Conservation (phyloP, 2,113 vertebrate species). For the Larimichthys crocea region DNA sequence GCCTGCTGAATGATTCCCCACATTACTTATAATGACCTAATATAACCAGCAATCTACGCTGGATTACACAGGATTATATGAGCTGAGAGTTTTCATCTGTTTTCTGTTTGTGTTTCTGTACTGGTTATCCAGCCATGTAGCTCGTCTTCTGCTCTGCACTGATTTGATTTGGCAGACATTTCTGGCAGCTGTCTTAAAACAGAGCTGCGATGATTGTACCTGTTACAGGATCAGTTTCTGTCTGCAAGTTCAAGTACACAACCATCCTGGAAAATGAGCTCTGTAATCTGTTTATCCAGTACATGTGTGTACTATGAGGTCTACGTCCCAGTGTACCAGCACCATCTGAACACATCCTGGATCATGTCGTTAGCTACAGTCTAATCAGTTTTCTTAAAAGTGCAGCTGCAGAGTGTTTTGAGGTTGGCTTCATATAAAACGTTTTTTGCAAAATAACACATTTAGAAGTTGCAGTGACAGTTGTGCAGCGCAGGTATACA, state of each 20-base stretch:
- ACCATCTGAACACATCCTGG: background rate
- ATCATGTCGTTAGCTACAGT: background rate
- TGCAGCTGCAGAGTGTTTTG: too few species aligned
- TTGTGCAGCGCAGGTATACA: too few species aligned
- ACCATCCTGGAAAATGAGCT: background rate
- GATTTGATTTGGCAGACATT: conserved; percentile 21
- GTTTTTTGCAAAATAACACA: too few species aligned
- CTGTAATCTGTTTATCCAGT: background rate
- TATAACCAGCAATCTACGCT: background rate
- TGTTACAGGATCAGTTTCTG: background rate
- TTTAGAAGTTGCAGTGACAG: too few species aligned
- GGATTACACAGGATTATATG: too few species aligned
- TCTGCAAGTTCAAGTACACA: background rate
- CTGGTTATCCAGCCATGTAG: background rate
- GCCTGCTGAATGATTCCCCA: background rate
- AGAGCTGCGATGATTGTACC: conserved; percentile 23
- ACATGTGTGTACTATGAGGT: background rate
- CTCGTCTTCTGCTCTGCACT: conserved; percentile 17
- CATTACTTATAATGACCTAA: background rate
- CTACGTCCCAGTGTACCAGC: background rate
- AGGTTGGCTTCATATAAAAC: too few species aligned
- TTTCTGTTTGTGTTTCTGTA: background rate
- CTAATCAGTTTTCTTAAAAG: background rate
- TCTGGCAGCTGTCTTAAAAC: conserved; percentile 1
- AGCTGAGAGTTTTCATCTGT: background rate